Percentiles rank a stretch among this genome's conserved stretches.
phyloP scores from a whole-genome alignment of 2,888 invertebrate genomes.

The Coenonympha arcania region DNA sequence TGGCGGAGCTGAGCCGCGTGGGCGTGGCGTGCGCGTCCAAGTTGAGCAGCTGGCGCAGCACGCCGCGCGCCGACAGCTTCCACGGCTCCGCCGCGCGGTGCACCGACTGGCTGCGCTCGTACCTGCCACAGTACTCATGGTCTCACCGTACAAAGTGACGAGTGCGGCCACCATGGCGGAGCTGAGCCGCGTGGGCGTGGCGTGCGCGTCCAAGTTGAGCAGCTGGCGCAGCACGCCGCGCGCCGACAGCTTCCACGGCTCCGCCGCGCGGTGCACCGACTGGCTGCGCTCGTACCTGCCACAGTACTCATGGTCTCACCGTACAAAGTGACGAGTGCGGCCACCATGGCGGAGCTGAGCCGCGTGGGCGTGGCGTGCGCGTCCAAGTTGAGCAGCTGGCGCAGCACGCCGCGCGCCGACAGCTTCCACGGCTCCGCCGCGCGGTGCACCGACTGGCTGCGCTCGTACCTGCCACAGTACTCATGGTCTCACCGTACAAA shows the following conservation, averaged over 20 bases:
- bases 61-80: constrained; percentile 32
- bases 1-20: constrained; percentile 56
- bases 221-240: constrained; percentile 52
- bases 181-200: too few relatives aligned
- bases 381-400: too few relatives aligned
- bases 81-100: constrained; percentile 38
- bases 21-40: constrained; percentile 49
- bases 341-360: too few relatives aligned
- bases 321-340: too few relatives aligned
- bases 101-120: constrained; percentile 44
- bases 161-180: constrained; percentile 58
- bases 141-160: constrained; percentile 68
- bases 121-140: too few relatives aligned
- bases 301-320: too few relatives aligned
- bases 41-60: constrained; percentile 61
- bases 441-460: too few relatives aligned
- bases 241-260: constrained; percentile 34
- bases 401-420: too few relatives aligned
- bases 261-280: constrained; percentile 35
- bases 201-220: constrained; percentile 50
- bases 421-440: too few relatives aligned
- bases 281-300: constrained; percentile 48
- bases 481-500: too few relatives aligned
- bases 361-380: too few relatives aligned
- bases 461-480: too few relatives aligned